These are phyloP conservation scores for Cervus canadensis DNA, from an alignment of 2,113 vertebrate genomes.

Conservation along the genomic window DNA sequence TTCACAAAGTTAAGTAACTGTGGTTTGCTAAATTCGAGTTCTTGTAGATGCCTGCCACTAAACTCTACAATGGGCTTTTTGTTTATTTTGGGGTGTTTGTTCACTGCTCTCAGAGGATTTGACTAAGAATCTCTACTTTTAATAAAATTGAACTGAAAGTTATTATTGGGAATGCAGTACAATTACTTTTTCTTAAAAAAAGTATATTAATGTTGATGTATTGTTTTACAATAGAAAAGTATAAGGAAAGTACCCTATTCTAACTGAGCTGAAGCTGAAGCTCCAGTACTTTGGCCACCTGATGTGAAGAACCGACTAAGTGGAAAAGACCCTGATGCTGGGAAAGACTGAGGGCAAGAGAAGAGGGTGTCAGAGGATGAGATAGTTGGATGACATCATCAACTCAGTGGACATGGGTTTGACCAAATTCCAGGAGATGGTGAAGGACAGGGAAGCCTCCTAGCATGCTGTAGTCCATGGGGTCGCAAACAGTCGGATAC, in stretches of 20 bases:
- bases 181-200: slow-evolving; percentile 15
- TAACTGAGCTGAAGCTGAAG: not conserved
- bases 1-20: slow-evolving; percentile 35
- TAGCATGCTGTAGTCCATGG: not conserved
- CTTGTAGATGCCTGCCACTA: not conserved
- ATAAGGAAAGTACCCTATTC: not conserved
- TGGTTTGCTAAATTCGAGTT: not conserved
- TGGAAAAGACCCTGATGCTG: not conserved
- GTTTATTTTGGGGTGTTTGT: not conserved
- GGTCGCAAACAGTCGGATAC: not conserved
- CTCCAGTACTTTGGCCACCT: not conserved
- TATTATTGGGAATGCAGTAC: not conserved
- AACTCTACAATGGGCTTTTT: not conserved
- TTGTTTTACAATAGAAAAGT: not conserved
- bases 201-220: not conserved
- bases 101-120: not conserved
- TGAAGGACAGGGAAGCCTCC: not conserved
- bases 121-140: not conserved
- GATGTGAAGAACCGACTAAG: not conserved
- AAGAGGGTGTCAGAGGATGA: not conserved
- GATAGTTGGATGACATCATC: not conserved
- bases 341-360: not conserved
- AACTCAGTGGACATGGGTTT: not conserved
- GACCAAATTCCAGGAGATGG: not conserved
- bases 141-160: not conserved